phyloP scores from a whole-genome alignment of 2,797 vertebrate genomes.

The Sebastes nivosus region DNA sequence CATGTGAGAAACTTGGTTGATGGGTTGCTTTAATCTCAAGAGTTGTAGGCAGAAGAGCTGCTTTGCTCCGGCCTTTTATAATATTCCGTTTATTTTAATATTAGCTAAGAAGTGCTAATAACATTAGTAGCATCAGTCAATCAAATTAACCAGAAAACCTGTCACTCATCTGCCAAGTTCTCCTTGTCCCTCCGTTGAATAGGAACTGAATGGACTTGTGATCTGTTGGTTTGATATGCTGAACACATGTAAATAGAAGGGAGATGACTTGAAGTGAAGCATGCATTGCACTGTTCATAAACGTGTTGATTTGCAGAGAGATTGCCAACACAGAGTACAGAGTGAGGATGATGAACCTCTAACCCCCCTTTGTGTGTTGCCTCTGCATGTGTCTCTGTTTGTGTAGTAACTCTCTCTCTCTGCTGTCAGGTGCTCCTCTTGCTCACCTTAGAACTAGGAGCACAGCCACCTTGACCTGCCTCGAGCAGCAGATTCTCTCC shows the following conservation, averaged over 20 bases:
- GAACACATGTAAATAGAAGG: not conserved
- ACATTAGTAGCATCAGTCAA: not conserved
- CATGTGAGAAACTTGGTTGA: conserved; percentile 9
- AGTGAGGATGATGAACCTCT: conserved; percentile 23
- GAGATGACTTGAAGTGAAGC: not conserved
- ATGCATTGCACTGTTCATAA: not conserved
- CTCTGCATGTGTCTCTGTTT: conserved; percentile 66
- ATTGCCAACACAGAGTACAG: not conserved
- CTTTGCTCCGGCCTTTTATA: not conserved
- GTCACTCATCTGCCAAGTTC: not conserved
- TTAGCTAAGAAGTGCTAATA: not conserved
- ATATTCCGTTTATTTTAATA: not conserved
- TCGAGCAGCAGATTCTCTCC: conserved; percentile 94
- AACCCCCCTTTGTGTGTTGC: conserved; percentile 60
- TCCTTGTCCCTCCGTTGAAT: not conserved
- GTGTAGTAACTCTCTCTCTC: conserved; percentile 88
- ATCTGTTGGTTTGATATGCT: not conserved
- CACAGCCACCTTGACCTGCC: conserved; percentile 96
- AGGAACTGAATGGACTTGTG: not conserved
- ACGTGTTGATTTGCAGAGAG: not conserved
- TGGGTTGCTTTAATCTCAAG: not conserved
- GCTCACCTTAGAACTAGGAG: conserved; percentile 99
- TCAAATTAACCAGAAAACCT: not conserved
- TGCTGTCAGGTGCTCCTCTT: conserved; percentile 95
- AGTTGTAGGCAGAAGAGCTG: not conserved